Base-by-base conservation (phyloP, 64 coral and sea anemone species). In the Platygyra sinensis region DNA sequence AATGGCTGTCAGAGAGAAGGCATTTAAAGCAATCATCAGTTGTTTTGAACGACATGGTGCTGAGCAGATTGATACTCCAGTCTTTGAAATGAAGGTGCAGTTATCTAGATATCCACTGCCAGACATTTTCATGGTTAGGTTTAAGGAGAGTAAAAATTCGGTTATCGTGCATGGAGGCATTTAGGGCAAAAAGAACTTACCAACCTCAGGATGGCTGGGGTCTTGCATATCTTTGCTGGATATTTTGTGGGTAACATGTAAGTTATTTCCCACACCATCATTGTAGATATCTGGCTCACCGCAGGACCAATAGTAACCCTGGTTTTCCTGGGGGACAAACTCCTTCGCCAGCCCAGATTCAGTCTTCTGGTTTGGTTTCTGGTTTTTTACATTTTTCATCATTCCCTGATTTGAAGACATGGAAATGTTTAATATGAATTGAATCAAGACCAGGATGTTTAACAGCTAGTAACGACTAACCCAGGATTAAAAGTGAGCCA, bases 81-180 rank as follows among this genome's bases (percentile, higher is more conserved):
- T 99, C 24, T 99, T 99, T 95, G 97, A 99, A 82, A 86, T 99
- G 72, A 99, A 99, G 94, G 97, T 99, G 80, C 19, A n/a, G 30
- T 76, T 25, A 62, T 74, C 73, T 20, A 3, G 8, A 55, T 11
- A 9, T 14, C 52, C 52, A 55, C 13, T 55, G 52, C 38, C 38
- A 39, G 38, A 55, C 8, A 11, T 11, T 55, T 55, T 8, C 8
- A 14, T 9, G 52, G 52, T 14, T 11, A 14, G 52, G 52, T 3
- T 11, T 55, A 55, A 55, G 52, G 52, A 55, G 52, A 55, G 13
- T 9, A 2, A 4, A 55, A 55, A 55, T 55, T 55, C 10, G 52
- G 52, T 2, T n/a, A 9, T 39, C 59, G 14, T 27, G 4, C n/a
- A n/a, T 14, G 24, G 22, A 27, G 77, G 19, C 11, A 7, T 25